These are phyloP conservation scores for Sialis fuliginosa DNA, from an alignment of 2,888 invertebrate genomes.

Conservation along the genomic window DNA sequence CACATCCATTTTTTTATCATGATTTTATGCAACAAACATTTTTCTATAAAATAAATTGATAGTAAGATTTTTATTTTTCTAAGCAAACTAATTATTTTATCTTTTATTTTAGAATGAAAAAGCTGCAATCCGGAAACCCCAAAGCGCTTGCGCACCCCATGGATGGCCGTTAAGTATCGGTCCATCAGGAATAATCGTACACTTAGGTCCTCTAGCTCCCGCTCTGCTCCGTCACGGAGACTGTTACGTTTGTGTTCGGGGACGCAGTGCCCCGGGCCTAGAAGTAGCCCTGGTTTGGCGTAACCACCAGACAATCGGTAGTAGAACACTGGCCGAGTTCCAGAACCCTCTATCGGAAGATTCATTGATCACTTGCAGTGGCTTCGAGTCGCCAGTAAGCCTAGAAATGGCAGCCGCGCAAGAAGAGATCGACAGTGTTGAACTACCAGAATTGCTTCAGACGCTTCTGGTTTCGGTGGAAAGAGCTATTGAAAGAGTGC, in stretches of 20 bases:
- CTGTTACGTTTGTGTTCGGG: slow-evolving; percentile 42
- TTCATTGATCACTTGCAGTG: slow-evolving; percentile 22
- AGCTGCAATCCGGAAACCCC: too few relatives aligned
- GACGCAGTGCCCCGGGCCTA: slow-evolving; percentile 17
- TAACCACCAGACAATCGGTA: slow-evolving; percentile 16
- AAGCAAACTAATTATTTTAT: too few relatives aligned
- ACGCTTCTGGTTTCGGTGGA: slow-evolving; percentile 49
- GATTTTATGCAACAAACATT: too few relatives aligned
- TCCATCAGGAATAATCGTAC: slow-evolving; percentile 38
- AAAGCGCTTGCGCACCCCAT: slow-evolving; percentile 24
- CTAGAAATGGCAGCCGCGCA: slow-evolving; percentile 17
- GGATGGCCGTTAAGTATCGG: slow-evolving; percentile 51
- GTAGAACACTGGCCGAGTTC: slow-evolving; percentile 21
- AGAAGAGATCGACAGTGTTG: slow-evolving; percentile 17
- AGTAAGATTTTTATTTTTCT: too few relatives aligned
- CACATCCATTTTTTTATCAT: too few relatives aligned
- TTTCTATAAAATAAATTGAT: too few relatives aligned
- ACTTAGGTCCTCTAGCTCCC: slow-evolving; percentile 42
- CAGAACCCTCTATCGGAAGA: slow-evolving; percentile 10
- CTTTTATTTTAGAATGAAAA: too few relatives aligned
- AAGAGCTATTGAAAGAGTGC: slow-evolving; percentile 46
- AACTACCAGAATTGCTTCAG: slow-evolving; percentile 40
- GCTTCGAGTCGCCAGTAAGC: slow-evolving; percentile 19
- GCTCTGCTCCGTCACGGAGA: slow-evolving; percentile 40
- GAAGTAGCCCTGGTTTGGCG: slow-evolving; percentile 22